A percentile compares a stretch with the other conserved stretches of the same genome.
Conservation (phyloP, 2,113 vertebrate genomes). For the Garra rufa region DNA sequence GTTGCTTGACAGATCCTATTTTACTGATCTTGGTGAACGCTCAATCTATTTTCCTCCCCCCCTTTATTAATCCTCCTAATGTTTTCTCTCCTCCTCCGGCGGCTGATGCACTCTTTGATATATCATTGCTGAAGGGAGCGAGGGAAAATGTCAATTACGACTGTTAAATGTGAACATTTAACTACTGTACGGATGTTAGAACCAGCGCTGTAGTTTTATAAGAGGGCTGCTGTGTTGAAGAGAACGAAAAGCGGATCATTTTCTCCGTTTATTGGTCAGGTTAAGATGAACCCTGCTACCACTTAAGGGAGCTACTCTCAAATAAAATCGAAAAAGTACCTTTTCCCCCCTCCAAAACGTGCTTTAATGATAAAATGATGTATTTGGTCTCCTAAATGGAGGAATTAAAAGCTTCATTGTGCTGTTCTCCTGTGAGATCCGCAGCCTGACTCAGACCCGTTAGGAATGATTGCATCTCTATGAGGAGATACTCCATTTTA, state of each 20-base stretch:
- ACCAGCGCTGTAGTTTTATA: slow-evolving; percentile 1
- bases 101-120: slow-evolving; percentile 57
- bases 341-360: background rate
- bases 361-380: background rate
- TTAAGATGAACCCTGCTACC: slow-evolving; percentile 12
- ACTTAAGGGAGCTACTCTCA: slow-evolving; percentile 7
- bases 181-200: slow-evolving; percentile 28
- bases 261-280: slow-evolving; percentile 19
- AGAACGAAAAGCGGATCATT: background rate
- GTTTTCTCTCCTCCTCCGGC: slow-evolving; percentile 52
- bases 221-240: background rate
- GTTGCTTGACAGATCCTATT: slow-evolving; percentile 58
- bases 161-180: slow-evolving; percentile 40
- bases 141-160: slow-evolving; percentile 48
- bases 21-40: slow-evolving; percentile 55
- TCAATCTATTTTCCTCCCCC: slow-evolving; percentile 54
- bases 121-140: slow-evolving; percentile 55
- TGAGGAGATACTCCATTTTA: slow-evolving; percentile 70
- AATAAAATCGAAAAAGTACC: slow-evolving; percentile 9
- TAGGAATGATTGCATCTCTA: slow-evolving; percentile 65
- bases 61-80: slow-evolving; percentile 61
- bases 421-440: slow-evolving; percentile 55
- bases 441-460: slow-evolving; percentile 72
- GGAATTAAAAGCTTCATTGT: slow-evolving; percentile 31
- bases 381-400: slow-evolving; percentile 14